These are phyloP conservation scores for Aphis craccivora DNA, from an alignment of 1,140 invertebrate species.

Conservation along the genomic window DNA sequence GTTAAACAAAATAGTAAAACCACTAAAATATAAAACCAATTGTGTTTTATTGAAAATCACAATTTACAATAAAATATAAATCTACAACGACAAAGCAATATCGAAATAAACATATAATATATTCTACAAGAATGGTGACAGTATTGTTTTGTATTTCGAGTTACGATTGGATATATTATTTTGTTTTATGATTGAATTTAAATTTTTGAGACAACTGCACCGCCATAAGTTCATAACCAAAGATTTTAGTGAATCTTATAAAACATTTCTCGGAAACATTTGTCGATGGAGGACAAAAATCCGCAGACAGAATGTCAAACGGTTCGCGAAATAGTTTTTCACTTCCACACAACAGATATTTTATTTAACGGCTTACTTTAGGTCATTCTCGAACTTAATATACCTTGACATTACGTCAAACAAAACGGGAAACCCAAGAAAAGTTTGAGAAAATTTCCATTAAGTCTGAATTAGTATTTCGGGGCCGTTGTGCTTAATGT, in stretches of 20 bases:
- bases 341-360: not conserved
- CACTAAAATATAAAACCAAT: not conserved
- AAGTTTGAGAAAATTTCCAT: conserved; percentile 34
- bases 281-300: not conserved
- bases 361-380: not conserved
- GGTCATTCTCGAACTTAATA: not conserved
- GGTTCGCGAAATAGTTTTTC: not conserved
- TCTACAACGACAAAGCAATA: not conserved
- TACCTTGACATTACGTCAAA: not conserved
- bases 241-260: not conserved
- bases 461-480: not conserved
- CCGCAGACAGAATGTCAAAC: not conserved
- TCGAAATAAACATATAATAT: conserved; percentile 1
- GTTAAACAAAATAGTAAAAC: not conserved
- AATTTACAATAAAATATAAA: not conserved
- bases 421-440: not conserved
- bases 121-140: not conserved
- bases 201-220: not conserved
- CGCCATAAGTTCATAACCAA: not conserved
- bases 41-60: not conserved
- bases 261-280: not conserved
- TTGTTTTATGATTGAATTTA: not conserved
- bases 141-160: not conserved
- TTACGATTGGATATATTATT: not conserved
- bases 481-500: too few relatives aligned